Percentiles rank a stretch among this genome's conserved stretches.
phyloP scores from a whole-genome alignment of 1,140 invertebrate species.

The Megalopta genalis region DNA sequence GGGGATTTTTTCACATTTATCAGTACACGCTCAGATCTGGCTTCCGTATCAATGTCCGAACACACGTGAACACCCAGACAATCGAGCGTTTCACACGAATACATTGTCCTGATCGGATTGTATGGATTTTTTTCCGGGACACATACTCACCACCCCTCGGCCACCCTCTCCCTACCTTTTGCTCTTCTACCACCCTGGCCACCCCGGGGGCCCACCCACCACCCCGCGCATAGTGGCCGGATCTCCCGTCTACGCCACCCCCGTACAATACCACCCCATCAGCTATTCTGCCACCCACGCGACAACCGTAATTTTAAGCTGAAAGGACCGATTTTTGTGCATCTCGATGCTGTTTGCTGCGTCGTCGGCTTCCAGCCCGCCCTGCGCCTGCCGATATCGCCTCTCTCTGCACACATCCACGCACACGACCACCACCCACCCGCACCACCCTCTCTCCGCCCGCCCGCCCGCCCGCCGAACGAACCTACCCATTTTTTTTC shows the following conservation, averaged over 20 bases:
- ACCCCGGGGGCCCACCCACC: slow-evolving; percentile 28
- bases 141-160: slow-evolving; percentile 56
- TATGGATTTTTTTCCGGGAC: slow-evolving; percentile 78
- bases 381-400: slow-evolving; percentile 40
- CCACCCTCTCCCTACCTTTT: slow-evolving; percentile 47
- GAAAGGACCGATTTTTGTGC: slow-evolving; percentile 73
- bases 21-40: slow-evolving; percentile 70
- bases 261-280: slow-evolving; percentile 65
- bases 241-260: slow-evolving; percentile 51
- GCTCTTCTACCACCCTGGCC: slow-evolving; percentile 41
- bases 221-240: neutral
- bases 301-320: slow-evolving; percentile 75
- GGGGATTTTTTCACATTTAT: slow-evolving; percentile 72
- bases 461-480: too few species aligned
- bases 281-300: slow-evolving; percentile 64
- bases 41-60: slow-evolving; percentile 72
- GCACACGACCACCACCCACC: neutral
- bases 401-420: slow-evolving; percentile 6
- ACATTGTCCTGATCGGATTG: slow-evolving; percentile 78
- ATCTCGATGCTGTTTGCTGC: slow-evolving; percentile 68
- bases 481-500: slow-evolving; percentile 11
- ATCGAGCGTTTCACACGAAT: slow-evolving; percentile 76
- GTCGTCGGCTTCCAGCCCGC: slow-evolving; percentile 65
- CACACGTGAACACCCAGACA: slow-evolving; percentile 72
- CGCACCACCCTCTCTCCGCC: too few species aligned